Percentiles rank a stretch among this genome's conserved stretches.
Conservation (phyloP, 2,113 vertebrate species). For the Chlamydotis undulata region DNA sequence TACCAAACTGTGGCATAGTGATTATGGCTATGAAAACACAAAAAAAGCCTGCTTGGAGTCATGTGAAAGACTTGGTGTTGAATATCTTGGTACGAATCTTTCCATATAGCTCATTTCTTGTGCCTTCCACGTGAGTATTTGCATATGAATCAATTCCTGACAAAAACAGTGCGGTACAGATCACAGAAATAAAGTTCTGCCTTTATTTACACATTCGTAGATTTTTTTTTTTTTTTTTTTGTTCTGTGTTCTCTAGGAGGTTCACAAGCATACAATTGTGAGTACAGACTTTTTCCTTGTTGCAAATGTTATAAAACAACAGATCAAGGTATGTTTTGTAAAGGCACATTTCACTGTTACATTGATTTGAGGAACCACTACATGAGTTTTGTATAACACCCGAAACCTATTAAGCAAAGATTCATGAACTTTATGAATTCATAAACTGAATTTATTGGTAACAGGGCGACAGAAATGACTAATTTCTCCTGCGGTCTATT, state of each 20-base stretch:
- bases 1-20: conserved; percentile 79
- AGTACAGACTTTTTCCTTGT: not conserved
- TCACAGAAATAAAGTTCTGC: not conserved
- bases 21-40: conserved; percentile 77
- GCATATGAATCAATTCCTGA: not conserved
- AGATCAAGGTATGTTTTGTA: not conserved
- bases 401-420: not conserved
- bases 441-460: not conserved
- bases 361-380: not conserved
- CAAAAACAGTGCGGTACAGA: fast-evolving
- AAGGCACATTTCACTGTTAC: not conserved
- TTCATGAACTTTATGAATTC: not conserved
- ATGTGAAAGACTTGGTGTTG: conserved; percentile 74
- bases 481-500: not conserved
- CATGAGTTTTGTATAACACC: not conserved
- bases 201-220: not conserved
- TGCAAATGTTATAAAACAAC: not conserved
- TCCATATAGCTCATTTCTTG: not conserved
- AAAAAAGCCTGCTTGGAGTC: conserved; percentile 78
- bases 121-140: not conserved
- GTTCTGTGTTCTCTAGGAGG: not conserved
- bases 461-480: not conserved
- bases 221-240: not conserved
- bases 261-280: not conserved
- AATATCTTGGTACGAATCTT: conserved; percentile 76